phyloP scores from a whole-genome alignment of 2,888 invertebrate species.

The Dorcus parallelipipedus region DNA sequence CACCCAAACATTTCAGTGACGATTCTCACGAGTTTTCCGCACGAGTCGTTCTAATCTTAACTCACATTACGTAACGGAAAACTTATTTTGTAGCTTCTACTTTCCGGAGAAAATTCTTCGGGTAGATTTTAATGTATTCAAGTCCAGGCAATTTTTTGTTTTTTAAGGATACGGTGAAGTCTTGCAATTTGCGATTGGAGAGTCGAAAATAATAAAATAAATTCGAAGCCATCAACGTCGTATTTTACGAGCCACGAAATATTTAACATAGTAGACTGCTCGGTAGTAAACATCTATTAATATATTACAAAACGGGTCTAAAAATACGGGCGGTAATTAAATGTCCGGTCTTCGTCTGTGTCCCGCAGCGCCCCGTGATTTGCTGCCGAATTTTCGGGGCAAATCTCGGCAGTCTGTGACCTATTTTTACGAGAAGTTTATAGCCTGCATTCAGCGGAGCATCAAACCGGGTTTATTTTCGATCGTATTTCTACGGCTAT shows the following conservation, averaged over 20 bases:
- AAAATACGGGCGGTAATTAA: conserved; percentile 30
- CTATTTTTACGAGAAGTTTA: conserved; percentile 27
- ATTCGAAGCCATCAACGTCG: neutral
- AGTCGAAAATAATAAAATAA: too few species aligned
- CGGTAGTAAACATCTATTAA: conserved; percentile 29
- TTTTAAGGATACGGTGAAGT: too few species aligned
- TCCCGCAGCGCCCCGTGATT: conserved; percentile 10
- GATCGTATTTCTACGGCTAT: neutral
- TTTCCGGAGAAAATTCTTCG: too few species aligned
- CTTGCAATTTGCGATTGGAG: too few species aligned
- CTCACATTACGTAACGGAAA: too few species aligned
- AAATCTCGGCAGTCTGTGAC: conserved; percentile 24
- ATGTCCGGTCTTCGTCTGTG: conserved; percentile 19
- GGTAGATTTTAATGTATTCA: too few species aligned
- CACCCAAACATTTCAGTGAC: too few species aligned
- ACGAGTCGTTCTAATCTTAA: too few species aligned
- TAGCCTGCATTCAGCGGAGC: conserved; percentile 20
- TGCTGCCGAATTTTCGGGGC: conserved; percentile 5
- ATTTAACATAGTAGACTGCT: conserved; percentile 16
- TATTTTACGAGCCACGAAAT: neutral
- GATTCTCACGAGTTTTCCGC: too few species aligned
- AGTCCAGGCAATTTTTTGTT: too few species aligned
- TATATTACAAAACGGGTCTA: conserved; percentile 28
- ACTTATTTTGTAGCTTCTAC: too few species aligned
- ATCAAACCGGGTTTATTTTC: conserved; percentile 27